Conservation (phyloP, 2,113 vertebrate species). For the Pangasianodon hypophthalmus region DNA sequence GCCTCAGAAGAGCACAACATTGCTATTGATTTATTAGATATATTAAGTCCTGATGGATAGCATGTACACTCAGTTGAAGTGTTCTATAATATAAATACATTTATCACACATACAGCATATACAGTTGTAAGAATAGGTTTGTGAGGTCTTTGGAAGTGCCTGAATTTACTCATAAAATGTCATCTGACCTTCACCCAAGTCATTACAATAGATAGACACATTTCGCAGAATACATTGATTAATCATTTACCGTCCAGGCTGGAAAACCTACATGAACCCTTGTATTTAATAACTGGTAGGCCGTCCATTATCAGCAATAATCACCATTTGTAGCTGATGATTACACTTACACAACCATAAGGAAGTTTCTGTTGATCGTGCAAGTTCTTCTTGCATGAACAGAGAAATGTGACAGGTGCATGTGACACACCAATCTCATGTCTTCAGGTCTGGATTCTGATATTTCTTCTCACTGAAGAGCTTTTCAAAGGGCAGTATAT, state of each 20-base stretch:
- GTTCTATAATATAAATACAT: background rate
- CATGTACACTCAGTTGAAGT: background rate
- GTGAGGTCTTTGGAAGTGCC: background rate
- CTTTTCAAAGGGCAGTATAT: background rate
- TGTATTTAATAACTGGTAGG: background rate
- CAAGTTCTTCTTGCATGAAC: background rate
- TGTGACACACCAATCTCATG: background rate
- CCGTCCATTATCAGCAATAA: background rate
- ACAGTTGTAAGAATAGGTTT: background rate
- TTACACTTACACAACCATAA: background rate
- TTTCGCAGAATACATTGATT: too few species aligned
- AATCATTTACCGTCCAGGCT: background rate
- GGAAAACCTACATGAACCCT: background rate
- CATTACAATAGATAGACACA: background rate
- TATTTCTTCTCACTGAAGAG: background rate
- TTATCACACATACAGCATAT: background rate
- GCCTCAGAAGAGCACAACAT: background rate
- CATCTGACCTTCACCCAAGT: background rate
- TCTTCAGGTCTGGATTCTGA: background rate
- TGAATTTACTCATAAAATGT: background rate
- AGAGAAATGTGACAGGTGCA: background rate
- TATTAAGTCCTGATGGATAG: background rate
- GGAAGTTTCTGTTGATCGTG: background rate
- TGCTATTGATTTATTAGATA: background rate
- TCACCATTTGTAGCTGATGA: background rate